Conservation (phyloP, 2,113 vertebrate species). For the Ptilonorhynchus violaceus region DNA sequence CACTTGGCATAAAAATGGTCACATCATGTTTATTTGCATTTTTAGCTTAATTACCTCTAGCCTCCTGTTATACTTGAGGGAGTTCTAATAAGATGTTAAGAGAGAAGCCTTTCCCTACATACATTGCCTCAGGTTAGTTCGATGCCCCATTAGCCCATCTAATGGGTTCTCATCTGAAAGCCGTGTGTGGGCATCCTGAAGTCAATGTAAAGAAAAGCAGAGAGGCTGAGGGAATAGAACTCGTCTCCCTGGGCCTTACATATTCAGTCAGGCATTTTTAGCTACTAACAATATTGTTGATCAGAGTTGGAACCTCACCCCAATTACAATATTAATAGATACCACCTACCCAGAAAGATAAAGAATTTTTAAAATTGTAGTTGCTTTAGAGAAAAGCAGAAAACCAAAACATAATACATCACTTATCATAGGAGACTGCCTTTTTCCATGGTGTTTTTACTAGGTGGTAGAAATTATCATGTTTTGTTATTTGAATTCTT, state of each 20-base stretch:
- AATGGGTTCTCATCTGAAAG: constrained; percentile 65
- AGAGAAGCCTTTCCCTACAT: constrained; percentile 33
- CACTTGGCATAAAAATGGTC: constrained; percentile 42
- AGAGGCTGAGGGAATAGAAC: not conserved
- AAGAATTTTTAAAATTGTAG: not conserved
- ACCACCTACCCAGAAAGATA: not conserved
- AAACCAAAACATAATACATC: not conserved
- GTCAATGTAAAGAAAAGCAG: constrained; percentile 6
- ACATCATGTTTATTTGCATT: constrained; percentile 45
- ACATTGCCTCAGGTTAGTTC: constrained; percentile 60
- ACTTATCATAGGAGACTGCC: not conserved
- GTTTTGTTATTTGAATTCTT: not conserved
- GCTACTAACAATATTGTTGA: not conserved
- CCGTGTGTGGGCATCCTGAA: not conserved
- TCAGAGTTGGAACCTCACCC: not conserved
- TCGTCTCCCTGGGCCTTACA: not conserved
- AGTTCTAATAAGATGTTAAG: constrained; percentile 62
- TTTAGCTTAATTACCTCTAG: constrained; percentile 59
- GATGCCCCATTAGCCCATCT: constrained; percentile 70
- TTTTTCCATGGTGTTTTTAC: not conserved
- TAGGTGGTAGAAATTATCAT: not conserved
- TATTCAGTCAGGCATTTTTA: not conserved
- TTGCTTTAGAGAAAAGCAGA: not conserved
- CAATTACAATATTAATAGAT: not conserved
- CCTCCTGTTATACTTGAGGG: constrained; percentile 54